These are phyloP conservation scores for Lasius platythorax DNA, from an alignment of 2,888 invertebrate species.

Conservation along the genomic window DNA sequence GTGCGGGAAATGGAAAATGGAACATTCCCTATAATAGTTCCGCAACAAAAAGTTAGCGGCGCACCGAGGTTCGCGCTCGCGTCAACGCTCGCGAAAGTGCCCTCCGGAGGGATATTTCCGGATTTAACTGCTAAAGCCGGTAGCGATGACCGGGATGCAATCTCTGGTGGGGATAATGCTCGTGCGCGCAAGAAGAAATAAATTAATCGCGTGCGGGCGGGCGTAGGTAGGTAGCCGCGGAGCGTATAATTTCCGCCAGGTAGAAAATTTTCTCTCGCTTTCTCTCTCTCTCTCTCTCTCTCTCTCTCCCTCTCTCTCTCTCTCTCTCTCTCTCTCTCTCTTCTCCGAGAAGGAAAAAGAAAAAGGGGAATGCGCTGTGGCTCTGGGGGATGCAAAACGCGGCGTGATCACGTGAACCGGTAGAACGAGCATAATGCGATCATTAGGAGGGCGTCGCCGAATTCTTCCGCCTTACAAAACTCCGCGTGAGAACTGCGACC, in stretches of 20 bases:
- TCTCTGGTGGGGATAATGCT: constrained; percentile 57
- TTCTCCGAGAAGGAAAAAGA: neutral
- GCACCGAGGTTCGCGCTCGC: constrained; percentile 33
- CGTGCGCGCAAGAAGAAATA: constrained; percentile 63
- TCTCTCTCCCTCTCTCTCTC: neutral
- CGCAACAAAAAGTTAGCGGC: constrained; percentile 35
- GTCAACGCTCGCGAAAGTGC: constrained; percentile 54
- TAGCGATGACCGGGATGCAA: constrained; percentile 56
- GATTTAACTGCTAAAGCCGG: constrained; percentile 56
- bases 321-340: neutral
- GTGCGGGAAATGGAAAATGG: constrained; percentile 13
- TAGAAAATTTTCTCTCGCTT: constrained; percentile 47
- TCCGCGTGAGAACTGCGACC: constrained; percentile 66
- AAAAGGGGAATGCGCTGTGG: constrained; percentile 13
- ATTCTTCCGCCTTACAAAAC: constrained; percentile 76
- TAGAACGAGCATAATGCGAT: constrained; percentile 75
- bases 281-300: neutral
- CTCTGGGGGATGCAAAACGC: constrained; percentile 57
- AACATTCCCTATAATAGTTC: constrained; percentile 19
- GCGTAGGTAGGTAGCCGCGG: constrained; percentile 42
- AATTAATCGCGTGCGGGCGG: constrained; percentile 70
- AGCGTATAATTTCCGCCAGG: constrained; percentile 54
- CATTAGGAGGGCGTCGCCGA: constrained; percentile 77
- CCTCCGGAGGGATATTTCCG: constrained; percentile 62
- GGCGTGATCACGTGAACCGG: constrained; percentile 68